These are phyloP conservation scores for Aythya baeri DNA, from an alignment of 2,113 vertebrate genomes.

Conservation along the genomic window DNA sequence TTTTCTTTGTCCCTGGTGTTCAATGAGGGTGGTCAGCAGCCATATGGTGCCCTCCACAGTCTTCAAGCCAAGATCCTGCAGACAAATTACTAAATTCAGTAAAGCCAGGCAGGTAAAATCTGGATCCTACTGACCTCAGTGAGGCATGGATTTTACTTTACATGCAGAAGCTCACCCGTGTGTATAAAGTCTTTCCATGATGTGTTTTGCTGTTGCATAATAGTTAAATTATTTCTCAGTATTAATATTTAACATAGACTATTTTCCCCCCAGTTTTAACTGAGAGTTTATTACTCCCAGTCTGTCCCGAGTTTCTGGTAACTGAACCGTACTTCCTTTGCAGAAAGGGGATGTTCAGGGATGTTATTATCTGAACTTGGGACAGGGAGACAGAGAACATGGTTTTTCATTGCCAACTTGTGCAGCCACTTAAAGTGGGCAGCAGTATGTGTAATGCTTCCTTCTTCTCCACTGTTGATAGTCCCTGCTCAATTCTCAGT, in stretches of 20 bases:
- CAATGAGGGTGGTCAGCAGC: background rate
- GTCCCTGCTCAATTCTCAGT: background rate
- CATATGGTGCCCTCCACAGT: background rate
- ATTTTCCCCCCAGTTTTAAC: background rate
- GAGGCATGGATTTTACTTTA: background rate
- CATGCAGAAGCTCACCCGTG: background rate
- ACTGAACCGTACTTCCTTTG: conserved; percentile 8
- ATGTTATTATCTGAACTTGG: background rate
- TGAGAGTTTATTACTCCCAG: background rate
- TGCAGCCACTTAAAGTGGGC: background rate
- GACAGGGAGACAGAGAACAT: background rate
- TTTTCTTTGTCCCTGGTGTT: background rate
- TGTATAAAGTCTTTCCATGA: background rate
- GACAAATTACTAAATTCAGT: background rate
- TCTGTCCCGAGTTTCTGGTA: background rate
- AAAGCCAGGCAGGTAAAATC: background rate
- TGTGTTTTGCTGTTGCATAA: conserved; percentile 16
- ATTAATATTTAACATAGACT: conserved; percentile 62
- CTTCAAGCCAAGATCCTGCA: background rate
- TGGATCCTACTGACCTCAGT: background rate
- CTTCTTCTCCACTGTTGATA: background rate
- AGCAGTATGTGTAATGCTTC: background rate
- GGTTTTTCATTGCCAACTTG: background rate
- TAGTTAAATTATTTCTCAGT: conserved; percentile 43
- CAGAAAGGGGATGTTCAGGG: background rate